Conservation (phyloP, 1,140 invertebrate genomes). For the Heliothis subflexa region DNA sequence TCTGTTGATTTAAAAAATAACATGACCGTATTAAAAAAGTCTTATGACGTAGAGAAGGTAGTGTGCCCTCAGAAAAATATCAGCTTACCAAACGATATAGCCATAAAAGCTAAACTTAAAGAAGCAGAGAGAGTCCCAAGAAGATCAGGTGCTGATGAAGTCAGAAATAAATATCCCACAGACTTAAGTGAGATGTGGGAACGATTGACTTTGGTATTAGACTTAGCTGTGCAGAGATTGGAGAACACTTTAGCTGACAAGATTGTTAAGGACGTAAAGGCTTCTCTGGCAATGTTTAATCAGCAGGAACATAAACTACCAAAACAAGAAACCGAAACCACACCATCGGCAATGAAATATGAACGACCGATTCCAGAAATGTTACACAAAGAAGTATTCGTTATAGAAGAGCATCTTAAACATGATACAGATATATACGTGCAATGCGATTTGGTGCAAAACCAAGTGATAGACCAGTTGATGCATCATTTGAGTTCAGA, state of each 20-base stretch:
- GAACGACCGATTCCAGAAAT: background rate
- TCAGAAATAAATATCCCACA: conserved; percentile 50
- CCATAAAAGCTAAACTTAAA: conserved; percentile 59
- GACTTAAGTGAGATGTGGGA: conserved; percentile 67
- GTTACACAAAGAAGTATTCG: conserved; percentile 17
- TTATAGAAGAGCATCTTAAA: conserved; percentile 28
- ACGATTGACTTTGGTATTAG: conserved; percentile 62
- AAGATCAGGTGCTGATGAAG: conserved; percentile 58
- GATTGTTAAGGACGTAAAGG: conserved; percentile 66
- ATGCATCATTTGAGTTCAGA: conserved; percentile 58
- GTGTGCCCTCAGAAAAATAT: conserved; percentile 49
- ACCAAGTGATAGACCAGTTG: conserved; percentile 65
- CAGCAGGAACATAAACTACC: conserved; percentile 24
- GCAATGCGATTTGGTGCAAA: conserved; percentile 70
- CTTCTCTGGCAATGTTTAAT: conserved; percentile 56
- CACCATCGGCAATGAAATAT: background rate
- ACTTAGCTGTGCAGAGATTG: conserved; percentile 67
- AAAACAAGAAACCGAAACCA: background rate
- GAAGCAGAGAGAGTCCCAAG: conserved; percentile 57
- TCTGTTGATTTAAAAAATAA: conserved; percentile 37
- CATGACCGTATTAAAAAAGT: conserved; percentile 57
- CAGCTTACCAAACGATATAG: conserved; percentile 60
- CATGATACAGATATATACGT: conserved; percentile 51
- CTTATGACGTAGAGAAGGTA: conserved; percentile 44
- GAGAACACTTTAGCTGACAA: conserved; percentile 69